Evolutionary conservation across 2,113 vertebrate species (phyloP), one percentile per base, ranked within the genome.

Genomic region (Chlamydotis undulata): DNA sequence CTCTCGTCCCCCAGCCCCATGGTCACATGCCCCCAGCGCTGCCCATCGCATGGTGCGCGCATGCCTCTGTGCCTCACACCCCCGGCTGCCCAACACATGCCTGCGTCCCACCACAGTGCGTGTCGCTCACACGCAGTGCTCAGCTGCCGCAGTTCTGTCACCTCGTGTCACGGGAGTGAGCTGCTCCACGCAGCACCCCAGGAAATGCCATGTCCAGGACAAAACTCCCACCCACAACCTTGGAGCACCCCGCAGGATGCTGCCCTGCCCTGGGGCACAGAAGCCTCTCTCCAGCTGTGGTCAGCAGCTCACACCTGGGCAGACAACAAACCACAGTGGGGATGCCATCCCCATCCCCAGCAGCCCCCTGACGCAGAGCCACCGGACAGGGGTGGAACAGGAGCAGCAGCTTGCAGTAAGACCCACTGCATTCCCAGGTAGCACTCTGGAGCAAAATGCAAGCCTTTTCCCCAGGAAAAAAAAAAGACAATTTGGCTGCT

Each of bases 91-190:
- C 49, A 5, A 11, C 1, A 1, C 19, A 2, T 74, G 19, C 23
- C 22, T 0, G 1, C 1, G 1, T 21, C 37, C 47, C 4, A 0
- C 52, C 55, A 3, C 19, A 4, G 10, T 1, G 2, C 17, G 9
- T 49, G 41, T 13, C 53, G 29, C 53, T 9, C 14, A 7, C n/a
- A n/a, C 2, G 12, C 37, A 45, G 60, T 3, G 0, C 63, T 52
- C 2, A 6, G 33, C 74, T 43, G 19, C 19, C 0, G 0, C 7
- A 3, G 55, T 25, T 31, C 43, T 17, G 23, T 43, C 53, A 70
- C 29, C 31, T 35, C 33, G 55, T 15, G 0, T 50, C n/a, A 41
- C 12, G 0, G 4, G 22, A 28, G 35, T 2, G 9, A 76, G 33
- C 52, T 75, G 61, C 52, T 85, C 41, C 0, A 0, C 0, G 5